Percentiles rank a stretch among this genome's conserved stretches.
phyloP scores from a whole-genome alignment of 2,113 vertebrate species.

The Turdus rufiventris region DNA sequence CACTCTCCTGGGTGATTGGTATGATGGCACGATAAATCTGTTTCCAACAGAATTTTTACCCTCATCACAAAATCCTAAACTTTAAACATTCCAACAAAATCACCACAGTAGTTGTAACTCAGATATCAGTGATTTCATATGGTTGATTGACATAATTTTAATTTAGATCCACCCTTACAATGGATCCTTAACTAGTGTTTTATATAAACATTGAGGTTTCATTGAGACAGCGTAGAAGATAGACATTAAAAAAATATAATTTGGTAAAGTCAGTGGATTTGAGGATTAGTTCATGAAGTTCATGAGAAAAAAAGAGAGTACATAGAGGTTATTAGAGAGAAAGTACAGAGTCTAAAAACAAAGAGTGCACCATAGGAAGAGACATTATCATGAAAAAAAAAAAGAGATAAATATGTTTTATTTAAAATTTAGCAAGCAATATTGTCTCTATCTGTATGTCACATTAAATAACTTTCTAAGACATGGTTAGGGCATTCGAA shows the following conservation, averaged over 20 bases:
- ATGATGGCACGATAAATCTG: fast-evolving
- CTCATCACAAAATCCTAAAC: background rate
- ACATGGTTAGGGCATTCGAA: background rate
- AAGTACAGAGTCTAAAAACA: background rate
- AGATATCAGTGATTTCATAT: background rate
- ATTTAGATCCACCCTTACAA: background rate
- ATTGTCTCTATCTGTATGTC: fast-evolving
- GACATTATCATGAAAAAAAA: background rate
- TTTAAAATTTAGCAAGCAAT: background rate
- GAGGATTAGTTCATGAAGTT: background rate
- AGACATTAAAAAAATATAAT: background rate
- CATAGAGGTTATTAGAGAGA: background rate
- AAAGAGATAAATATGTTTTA: background rate
- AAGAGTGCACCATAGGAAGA: fast-evolving
- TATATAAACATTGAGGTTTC: background rate
- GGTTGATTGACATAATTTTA: background rate
- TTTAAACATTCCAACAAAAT: background rate
- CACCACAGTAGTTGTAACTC: fast-evolving
- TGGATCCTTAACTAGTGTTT: background rate
- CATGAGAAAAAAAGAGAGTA: background rate
- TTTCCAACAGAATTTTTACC: background rate
- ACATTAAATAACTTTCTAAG: background rate
- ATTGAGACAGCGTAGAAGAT: background rate
- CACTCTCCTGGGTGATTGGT: background rate
- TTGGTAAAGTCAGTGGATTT: background rate